A percentile compares a stretch with the other conserved stretches of the same genome.
Conservation (phyloP, 2,888 invertebrate genomes). For the Atherix ibis region DNA sequence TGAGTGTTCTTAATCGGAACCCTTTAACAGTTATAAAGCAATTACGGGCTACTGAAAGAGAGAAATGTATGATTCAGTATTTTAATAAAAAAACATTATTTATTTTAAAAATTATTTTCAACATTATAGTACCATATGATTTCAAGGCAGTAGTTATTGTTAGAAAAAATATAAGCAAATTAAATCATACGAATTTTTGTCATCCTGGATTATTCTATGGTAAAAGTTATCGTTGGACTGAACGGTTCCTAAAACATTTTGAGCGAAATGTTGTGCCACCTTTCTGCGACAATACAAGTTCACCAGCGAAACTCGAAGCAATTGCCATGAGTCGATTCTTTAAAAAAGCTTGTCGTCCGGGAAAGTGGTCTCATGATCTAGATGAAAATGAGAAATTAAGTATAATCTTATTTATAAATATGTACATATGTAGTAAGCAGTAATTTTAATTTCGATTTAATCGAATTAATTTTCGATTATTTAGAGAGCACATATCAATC, state of each 20-base stretch:
- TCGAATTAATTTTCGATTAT: conserved; percentile 10
- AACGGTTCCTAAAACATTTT: conserved; percentile 42
- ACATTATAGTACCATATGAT: conserved; percentile 33
- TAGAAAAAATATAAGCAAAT: conserved; percentile 26
- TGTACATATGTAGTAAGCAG: not conserved
- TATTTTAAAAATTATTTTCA: conserved; percentile 8
- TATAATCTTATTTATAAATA: conserved; percentile 30
- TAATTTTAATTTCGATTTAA: conserved; percentile 3
- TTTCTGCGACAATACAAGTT: conserved; percentile 22
- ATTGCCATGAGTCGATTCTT: conserved; percentile 46
- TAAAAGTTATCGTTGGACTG: conserved; percentile 34
- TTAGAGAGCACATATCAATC: conserved; percentile 38
- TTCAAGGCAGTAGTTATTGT: conserved; percentile 47
- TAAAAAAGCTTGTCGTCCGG: conserved; percentile 54
- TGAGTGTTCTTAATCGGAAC: conserved; percentile 32
- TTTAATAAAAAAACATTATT: conserved; percentile 1
- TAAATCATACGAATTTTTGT: conserved; percentile 41
- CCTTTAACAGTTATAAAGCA: conserved; percentile 35
- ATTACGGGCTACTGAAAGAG: conserved; percentile 28
- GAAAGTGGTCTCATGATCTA: conserved; percentile 43
- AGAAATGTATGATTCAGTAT: conserved; percentile 24
- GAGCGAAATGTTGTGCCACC: conserved; percentile 30
- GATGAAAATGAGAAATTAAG: conserved; percentile 40
- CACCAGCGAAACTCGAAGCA: conserved; percentile 44
- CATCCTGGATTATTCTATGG: conserved; percentile 46